Conservation (phyloP, 23 tunicate genomes). For the Halocynthia roretzi region DNA sequence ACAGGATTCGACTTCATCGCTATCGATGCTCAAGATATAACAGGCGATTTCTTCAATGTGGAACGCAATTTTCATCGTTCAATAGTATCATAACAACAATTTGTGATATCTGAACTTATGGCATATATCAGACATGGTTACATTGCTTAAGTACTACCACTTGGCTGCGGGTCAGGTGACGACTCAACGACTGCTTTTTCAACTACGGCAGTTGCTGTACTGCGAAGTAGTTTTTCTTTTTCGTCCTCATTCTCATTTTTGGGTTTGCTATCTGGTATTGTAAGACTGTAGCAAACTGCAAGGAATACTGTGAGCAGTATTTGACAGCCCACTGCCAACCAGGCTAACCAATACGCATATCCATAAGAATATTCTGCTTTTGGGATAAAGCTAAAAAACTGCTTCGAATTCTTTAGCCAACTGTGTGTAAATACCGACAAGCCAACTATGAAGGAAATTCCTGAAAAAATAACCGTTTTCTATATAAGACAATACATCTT, state of each 20-base stretch:
- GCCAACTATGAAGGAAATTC: slow-evolving; percentile 4
- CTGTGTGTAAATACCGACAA: slow-evolving; percentile 13
- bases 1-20: no score
- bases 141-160: no score
- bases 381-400: not conserved
- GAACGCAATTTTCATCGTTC: no score
- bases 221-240: not conserved
- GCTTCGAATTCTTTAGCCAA: slow-evolving; percentile 10
- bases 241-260: not conserved
- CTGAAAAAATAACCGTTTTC: not conserved
- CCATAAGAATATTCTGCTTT: slow-evolving; percentile 8
- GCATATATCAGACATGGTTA: no score
- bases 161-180: no score
- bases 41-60: no score
- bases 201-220: not conserved
- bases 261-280: not conserved
- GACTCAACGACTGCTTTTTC: slow-evolving; percentile 7
- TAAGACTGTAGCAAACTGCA: not conserved
- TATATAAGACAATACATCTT: no score
- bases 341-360: slow-evolving; percentile 15
- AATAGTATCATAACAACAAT: no score
- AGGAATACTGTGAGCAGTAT: not conserved
- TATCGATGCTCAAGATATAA: no score
- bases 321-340: slow-evolving; percentile 18
- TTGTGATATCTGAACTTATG: no score